Conservation (phyloP, 2,797 vertebrate genomes). For the Pogoniulus pusillus region DNA sequence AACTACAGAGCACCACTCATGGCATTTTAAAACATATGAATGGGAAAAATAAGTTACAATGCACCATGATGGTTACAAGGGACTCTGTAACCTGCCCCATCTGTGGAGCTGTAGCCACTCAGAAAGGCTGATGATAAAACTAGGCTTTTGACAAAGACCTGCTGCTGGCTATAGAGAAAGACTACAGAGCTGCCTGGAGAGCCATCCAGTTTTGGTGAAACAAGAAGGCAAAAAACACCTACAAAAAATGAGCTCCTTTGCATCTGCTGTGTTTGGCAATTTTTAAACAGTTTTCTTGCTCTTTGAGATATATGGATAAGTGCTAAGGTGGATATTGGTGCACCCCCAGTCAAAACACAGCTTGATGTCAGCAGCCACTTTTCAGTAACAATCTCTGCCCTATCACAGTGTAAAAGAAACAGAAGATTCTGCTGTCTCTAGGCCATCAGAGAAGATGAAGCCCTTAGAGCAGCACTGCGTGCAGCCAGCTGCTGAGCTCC, state of each 20-base stretch:
- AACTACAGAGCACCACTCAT: not conserved
- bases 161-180: not conserved
- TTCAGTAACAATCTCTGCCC: not conserved
- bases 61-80: accelerated
- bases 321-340: not conserved
- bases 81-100: not conserved
- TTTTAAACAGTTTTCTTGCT: not conserved
- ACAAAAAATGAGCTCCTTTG: not conserved
- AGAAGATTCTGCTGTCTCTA: not conserved
- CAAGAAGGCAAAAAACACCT: not conserved
- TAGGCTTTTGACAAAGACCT: not conserved
- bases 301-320: not conserved
- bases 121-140: not conserved
- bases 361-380: not conserved
- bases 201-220: not conserved
- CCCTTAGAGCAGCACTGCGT: accelerated
- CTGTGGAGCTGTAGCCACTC: not conserved
- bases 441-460: accelerated
- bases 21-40: not conserved
- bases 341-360: not conserved
- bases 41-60: not conserved
- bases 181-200: not conserved
- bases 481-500: not conserved
- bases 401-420: not conserved
- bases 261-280: not conserved